Percentiles rank a stretch among this genome's conserved stretches.
Evolutionary conservation across 2,797 vertebrate species (phyloP).

Genomic region (Pampus argenteus): DNA sequence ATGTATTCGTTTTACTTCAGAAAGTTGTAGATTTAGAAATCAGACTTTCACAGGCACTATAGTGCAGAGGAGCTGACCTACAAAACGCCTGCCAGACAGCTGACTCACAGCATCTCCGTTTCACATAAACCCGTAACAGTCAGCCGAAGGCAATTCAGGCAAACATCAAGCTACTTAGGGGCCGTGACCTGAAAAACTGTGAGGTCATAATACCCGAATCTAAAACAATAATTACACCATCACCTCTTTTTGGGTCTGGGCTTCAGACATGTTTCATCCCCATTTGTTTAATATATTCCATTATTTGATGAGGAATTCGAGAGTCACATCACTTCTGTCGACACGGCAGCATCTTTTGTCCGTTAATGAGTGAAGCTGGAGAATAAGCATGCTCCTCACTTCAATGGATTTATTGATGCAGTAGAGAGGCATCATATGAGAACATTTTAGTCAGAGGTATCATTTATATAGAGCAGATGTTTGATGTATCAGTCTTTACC

Average conservation of each 20-base stretch:
- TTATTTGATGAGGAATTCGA: conserved; percentile 39
- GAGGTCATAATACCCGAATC: conserved; percentile 12
- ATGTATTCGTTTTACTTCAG: not conserved
- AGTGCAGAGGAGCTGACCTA: conserved; percentile 1
- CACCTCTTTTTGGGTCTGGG: not conserved
- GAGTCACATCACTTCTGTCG: conserved; percentile 48
- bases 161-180: conserved; percentile 16
- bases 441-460: conserved; percentile 25
- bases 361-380: conserved; percentile 44
- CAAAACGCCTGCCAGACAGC: not conserved
- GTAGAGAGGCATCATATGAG: conserved; percentile 39
- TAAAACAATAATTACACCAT: conserved; percentile 20
- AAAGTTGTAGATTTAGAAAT: not conserved
- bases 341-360: conserved; percentile 33
- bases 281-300: not conserved
- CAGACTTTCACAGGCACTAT: not conserved
- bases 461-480: conserved; percentile 19
- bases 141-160: conserved; percentile 12
- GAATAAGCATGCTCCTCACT: conserved; percentile 29
- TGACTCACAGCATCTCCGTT: not conserved
- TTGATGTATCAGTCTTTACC: not conserved
- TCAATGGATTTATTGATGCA: conserved; percentile 48
- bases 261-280: conserved; percentile 15
- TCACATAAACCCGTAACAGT: conserved; percentile 4
- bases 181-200: not conserved